Percentiles rank a stretch among this genome's conserved stretches.
phyloP scores from a whole-genome alignment of 2,797 vertebrate genomes.

The Acanthiza pusilla region DNA sequence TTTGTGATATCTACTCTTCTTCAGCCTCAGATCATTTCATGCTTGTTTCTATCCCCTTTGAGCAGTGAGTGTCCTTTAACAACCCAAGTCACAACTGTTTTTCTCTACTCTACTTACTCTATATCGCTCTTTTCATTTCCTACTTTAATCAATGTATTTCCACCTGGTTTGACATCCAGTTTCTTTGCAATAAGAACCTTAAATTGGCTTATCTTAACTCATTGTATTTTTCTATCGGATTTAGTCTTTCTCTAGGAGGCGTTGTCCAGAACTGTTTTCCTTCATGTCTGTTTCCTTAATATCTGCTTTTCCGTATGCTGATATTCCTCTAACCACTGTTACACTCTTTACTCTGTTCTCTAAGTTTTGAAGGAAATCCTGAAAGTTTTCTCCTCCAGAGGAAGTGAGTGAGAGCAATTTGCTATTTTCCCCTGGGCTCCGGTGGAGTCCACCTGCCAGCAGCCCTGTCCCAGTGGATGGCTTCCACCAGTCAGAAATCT shows the following conservation, averaged over 20 bases:
- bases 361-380: neutral
- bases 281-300: neutral
- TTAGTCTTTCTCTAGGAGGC: neutral
- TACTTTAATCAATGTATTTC: neutral
- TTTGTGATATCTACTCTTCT: neutral
- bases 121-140: neutral
- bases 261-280: neutral
- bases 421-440: neutral
- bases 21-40: neutral
- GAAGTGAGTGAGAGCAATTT: neutral
- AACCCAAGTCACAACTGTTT: neutral
- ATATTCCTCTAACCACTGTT: neutral
- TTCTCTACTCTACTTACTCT: neutral
- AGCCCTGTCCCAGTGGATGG: rapidly evolving
- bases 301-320: neutral
- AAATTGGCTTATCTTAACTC: neutral
- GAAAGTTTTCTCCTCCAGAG: neutral
- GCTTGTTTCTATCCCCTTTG: neutral
- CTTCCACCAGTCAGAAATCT: neutral
- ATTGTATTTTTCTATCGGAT: neutral
- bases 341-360: neutral
- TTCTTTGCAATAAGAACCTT: neutral
- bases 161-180: neutral
- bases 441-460: neutral
- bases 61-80: neutral